Evolutionary conservation across 2,888 invertebrate genomes (phyloP).

Genomic region (Junonia oenone): DNA sequence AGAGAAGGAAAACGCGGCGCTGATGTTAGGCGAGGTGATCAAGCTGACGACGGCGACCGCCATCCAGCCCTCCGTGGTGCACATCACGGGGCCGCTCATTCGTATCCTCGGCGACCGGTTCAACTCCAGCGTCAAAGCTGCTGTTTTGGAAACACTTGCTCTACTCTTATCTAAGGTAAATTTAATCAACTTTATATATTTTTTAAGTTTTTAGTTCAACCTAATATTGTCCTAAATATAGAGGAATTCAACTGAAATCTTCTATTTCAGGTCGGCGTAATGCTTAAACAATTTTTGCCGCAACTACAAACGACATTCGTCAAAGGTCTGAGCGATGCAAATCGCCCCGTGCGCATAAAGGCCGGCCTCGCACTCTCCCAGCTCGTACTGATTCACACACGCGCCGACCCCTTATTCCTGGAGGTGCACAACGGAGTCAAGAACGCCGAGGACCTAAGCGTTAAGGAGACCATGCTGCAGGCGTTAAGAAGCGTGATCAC

Average conservation of each 20-base stretch:
- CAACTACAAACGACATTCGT: constrained; percentile 99
- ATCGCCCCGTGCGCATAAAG: constrained; percentile 91
- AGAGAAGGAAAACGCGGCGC: constrained; percentile 96
- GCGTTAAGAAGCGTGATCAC: constrained; percentile 91
- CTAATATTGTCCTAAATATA: background rate
- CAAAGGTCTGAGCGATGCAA: constrained; percentile 94
- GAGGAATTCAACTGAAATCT: background rate
- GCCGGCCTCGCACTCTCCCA: constrained; percentile 93
- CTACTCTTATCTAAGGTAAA: constrained; percentile 92
- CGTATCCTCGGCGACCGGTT: constrained; percentile 97
- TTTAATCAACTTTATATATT: background rate
- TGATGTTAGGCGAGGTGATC: constrained; percentile 92
- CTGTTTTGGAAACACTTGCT: constrained; percentile 96
- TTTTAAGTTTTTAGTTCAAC: background rate
- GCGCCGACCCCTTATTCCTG: constrained; percentile 95
- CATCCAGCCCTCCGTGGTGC: constrained; percentile 96
- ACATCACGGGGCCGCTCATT: constrained; percentile 98
- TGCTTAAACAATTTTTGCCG: constrained; percentile 98
- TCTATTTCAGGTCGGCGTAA: constrained; percentile 87
- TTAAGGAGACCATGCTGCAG: constrained; percentile 94
- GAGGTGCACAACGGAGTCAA: constrained; percentile 94
- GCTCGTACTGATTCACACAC: constrained; percentile 93
- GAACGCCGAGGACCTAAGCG: constrained; percentile 89
- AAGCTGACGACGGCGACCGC: constrained; percentile 91
- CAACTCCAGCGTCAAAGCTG: constrained; percentile 95